Percentiles rank a stretch among this genome's conserved stretches.
These are phyloP conservation scores for Malacosoma neustria DNA, from an alignment of 2,888 invertebrate species.

Conservation along the genomic window DNA sequence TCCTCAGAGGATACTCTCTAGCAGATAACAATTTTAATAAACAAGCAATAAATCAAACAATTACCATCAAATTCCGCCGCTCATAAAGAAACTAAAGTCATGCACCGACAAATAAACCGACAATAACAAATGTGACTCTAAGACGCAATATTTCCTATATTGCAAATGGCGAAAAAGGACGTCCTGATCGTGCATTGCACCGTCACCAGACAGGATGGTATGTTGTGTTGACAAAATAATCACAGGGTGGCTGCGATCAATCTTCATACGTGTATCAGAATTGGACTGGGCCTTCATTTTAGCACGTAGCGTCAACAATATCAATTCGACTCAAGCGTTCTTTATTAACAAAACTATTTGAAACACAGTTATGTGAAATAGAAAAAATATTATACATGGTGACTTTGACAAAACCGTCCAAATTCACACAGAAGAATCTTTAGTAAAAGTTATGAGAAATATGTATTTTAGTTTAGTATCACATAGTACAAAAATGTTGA, in stretches of 20 bases:
- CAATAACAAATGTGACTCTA: conserved; percentile 21
- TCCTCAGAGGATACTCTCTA: no score
- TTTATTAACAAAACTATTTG: no score
- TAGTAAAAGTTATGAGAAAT: no score
- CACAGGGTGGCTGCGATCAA: conserved; percentile 56
- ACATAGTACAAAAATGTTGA: no score
- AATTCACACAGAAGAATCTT: no score
- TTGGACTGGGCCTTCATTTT: conserved; percentile 29
- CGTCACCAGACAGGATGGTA: conserved; percentile 24
- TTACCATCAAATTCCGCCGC: background rate
- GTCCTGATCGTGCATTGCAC: conserved; percentile 38
- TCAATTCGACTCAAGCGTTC: no score
- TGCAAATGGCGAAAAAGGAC: conserved; percentile 36
- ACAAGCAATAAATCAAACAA: background rate
- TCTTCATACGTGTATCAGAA: conserved; percentile 56
- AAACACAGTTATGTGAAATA: no score
- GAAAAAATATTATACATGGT: no score
- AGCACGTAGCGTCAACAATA: conserved; percentile 26
- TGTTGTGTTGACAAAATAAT: conserved; percentile 53
- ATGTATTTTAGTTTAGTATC: no score
- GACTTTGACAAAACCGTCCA: no score
- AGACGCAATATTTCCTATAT: conserved; percentile 19
- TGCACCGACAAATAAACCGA: conserved; percentile 10
- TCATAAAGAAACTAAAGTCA: conserved; percentile 10
- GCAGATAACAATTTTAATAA: background rate